Base-by-base conservation (phyloP, 2,888 invertebrate species). In the Parnassius smintheus region DNA sequence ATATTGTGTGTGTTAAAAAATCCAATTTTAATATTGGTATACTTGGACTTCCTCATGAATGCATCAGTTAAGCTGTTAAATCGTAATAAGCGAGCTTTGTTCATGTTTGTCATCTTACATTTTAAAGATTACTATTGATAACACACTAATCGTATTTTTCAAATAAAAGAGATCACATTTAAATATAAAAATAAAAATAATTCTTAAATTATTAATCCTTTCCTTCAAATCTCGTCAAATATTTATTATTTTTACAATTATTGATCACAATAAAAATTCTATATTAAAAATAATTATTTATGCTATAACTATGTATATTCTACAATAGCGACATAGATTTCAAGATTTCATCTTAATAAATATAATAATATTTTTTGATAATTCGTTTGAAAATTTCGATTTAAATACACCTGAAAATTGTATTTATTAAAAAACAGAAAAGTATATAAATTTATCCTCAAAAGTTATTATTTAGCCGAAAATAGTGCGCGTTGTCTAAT, bases 351-450 rank as follows among this genome's bases (percentile, higher is more conserved):
- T 42, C 9, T 8, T 42, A 22, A 13, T 9, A 25, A 42, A 50
- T 50, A 56, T 25, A 52, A 56, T 25, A 52, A 45, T 52, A 59
- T 61, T 61, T 61, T 56, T 61, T 35, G 60, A 61, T 0, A 51
- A 25, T 9, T 25, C 56, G 35, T 35, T 35, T 35, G 4, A 35
- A 35, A 35, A 35, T 7, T 35, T 35, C 35, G 35, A 35, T 35
- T 35, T 35, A 35, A 35, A 35, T 35, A 35, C 7, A 35, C 4
- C 35, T 3, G 7, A 3, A 35, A 0, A 35, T 35, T 4, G 4
- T 35, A 35, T 35, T 35, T 35, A 35, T 35, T 7, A 3, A 4
- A 35, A 35, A 35, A 35, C 4, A 7, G 35, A 35, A 35, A 35
- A 35, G 35, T 35, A 35, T 7, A 35, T 35, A 35, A 35, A 35